phyloP scores from a whole-genome alignment of 2,113 vertebrate genomes.

The Fregata magnificens region DNA sequence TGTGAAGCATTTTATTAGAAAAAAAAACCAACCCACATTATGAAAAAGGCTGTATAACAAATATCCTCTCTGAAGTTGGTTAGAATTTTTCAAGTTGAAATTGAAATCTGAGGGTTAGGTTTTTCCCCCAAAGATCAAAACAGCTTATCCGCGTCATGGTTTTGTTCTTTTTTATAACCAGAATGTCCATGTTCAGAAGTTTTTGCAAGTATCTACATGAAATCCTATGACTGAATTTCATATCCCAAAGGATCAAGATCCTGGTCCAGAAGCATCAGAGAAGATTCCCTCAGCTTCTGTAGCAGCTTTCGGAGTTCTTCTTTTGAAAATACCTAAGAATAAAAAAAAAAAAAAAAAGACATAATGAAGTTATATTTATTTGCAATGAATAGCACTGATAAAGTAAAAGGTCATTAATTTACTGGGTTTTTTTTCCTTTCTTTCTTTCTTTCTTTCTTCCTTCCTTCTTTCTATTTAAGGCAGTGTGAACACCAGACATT shows the following conservation, averaged over 20 bases:
- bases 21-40: constrained; percentile 23
- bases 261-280: constrained; percentile 85
- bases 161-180: neutral
- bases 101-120: neutral
- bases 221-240: constrained; percentile 80
- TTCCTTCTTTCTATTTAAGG: neutral
- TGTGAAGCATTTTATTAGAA: constrained; percentile 51
- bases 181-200: neutral
- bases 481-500: neutral
- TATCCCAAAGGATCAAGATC: constrained; percentile 90
- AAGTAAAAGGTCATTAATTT: neutral
- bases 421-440: neutral
- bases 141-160: neutral
- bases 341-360: neutral
- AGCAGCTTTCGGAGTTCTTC: constrained; percentile 86
- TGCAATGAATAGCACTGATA: neutral
- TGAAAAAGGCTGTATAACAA: constrained; percentile 40
- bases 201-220: neutral
- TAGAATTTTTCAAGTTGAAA: constrained; percentile 43
- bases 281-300: constrained; percentile 88
- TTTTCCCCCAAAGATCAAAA: neutral
- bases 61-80: neutral
- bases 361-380: neutral
- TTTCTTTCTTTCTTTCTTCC: no score
- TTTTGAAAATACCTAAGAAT: constrained; percentile 90